These are phyloP conservation scores for Phlogophora meticulosa DNA, from an alignment of 2,888 invertebrate genomes.

Conservation along the genomic window DNA sequence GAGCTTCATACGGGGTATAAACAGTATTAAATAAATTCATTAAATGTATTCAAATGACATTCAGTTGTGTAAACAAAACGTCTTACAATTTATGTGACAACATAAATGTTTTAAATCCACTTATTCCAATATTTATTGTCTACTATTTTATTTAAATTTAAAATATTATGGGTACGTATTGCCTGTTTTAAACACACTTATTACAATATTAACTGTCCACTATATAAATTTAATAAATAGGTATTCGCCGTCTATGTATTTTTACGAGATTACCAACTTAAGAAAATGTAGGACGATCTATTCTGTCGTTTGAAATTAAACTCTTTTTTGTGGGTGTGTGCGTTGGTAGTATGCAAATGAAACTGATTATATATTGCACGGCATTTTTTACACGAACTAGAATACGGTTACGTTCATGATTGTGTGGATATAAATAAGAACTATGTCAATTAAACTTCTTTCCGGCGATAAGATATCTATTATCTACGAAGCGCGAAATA, in stretches of 20 bases:
- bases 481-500: constrained; percentile 33
- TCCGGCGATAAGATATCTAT: constrained; percentile 27
- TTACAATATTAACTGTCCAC: neutral
- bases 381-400: constrained; percentile 43
- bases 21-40: constrained; percentile 8
- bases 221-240: constrained; percentile 11
- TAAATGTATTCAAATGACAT: constrained; percentile 6
- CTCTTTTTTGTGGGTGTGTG: constrained; percentile 47
- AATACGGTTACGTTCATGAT: constrained; percentile 41
- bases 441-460: constrained; percentile 16
- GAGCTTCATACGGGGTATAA: constrained; percentile 45
- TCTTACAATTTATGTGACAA: constrained; percentile 23
- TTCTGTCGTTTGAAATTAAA: constrained; percentile 34
- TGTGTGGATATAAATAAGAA: constrained; percentile 21
- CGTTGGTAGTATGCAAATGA: constrained; percentile 51
- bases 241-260: neutral
- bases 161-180: neutral
- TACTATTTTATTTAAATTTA: constrained; percentile 15
- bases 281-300: constrained; percentile 46
- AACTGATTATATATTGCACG: constrained; percentile 32
- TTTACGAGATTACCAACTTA: constrained; percentile 28
- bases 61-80: constrained; percentile 14
- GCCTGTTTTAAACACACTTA: constrained; percentile 15
- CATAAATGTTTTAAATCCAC: constrained; percentile 29
- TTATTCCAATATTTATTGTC: constrained; percentile 23